Evolutionary conservation across 2,797 vertebrate species (phyloP).

Genomic region (Ciconia nigra): DNA sequence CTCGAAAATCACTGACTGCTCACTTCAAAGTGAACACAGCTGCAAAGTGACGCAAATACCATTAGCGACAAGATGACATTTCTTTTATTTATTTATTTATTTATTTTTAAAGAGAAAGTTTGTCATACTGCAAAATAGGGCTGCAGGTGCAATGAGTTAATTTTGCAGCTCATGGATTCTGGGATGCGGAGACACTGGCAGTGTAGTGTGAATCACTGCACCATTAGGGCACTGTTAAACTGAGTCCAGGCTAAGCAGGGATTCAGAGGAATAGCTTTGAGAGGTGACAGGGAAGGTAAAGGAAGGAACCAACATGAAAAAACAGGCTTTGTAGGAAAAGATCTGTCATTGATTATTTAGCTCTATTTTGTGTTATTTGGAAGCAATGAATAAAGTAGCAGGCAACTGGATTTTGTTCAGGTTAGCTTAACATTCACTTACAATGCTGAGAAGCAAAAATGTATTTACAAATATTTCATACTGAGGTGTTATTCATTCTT

Average conservation of each 20-base stretch:
- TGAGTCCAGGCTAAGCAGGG: background rate
- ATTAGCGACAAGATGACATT: constrained; percentile 39
- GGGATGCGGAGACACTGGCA: background rate
- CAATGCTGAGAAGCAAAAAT: background rate
- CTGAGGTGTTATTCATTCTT: background rate
- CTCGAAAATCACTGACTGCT: constrained; percentile 67
- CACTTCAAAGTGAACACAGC: constrained; percentile 67
- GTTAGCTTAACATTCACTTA: background rate
- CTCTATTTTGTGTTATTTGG: background rate
- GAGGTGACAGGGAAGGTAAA: background rate
- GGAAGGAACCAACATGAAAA: background rate
- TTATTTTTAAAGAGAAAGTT: background rate
- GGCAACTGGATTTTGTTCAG: background rate
- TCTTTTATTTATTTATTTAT: background rate
- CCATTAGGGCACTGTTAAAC: background rate
- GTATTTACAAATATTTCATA: background rate
- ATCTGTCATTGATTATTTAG: constrained; percentile 7
- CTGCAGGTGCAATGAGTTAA: constrained; percentile 64
- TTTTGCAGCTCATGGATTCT: background rate
- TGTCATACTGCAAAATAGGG: background rate
- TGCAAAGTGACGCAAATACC: constrained; percentile 65
- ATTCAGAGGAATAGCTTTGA: background rate
- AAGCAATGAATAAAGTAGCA: background rate
- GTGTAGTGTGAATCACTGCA: background rate
- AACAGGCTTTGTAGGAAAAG: background rate